phyloP scores from a whole-genome alignment of 2,797 vertebrate species.

The Poeciliopsis turneri region DNA sequence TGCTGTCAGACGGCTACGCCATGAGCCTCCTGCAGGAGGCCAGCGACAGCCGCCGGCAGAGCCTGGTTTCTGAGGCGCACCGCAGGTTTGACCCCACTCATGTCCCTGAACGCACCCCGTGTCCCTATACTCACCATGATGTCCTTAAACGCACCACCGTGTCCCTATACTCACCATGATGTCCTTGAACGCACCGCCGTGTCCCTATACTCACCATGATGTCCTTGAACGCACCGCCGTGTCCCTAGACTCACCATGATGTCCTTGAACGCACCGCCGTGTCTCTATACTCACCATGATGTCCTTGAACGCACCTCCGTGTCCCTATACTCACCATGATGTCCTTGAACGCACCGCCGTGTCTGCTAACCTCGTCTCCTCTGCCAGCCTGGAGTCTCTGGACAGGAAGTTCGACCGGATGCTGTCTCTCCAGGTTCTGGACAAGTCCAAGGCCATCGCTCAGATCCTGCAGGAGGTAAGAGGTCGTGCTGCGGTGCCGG shows the following conservation, averaged over 20 bases:
- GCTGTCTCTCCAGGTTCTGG: constrained; percentile 90
- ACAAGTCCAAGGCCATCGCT: constrained; percentile 91
- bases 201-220: no score
- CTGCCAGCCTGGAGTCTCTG: constrained; percentile 86
- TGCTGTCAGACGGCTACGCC: constrained; percentile 88
- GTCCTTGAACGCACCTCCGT: no score
- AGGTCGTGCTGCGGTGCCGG: not conserved
- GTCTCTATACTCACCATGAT: not conserved
- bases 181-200: no score
- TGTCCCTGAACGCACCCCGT: no score
- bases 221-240: no score
- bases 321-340: no score
- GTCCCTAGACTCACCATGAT: no score
- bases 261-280: no score
- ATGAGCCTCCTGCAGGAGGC: constrained; percentile 86
- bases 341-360: no score
- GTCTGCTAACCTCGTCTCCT: not conserved
- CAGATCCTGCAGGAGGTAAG: constrained; percentile 93
- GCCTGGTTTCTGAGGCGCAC: constrained; percentile 87
- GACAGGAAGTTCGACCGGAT: constrained; percentile 91
- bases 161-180: no score
- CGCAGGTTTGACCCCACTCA: constrained; percentile 81
- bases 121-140: no score
- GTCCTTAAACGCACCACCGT: no score
- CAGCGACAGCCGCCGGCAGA: constrained; percentile 85